These are phyloP conservation scores for Rhaphigaster nebulosa DNA, from an alignment of 2,888 invertebrate species.

Conservation along the genomic window DNA sequence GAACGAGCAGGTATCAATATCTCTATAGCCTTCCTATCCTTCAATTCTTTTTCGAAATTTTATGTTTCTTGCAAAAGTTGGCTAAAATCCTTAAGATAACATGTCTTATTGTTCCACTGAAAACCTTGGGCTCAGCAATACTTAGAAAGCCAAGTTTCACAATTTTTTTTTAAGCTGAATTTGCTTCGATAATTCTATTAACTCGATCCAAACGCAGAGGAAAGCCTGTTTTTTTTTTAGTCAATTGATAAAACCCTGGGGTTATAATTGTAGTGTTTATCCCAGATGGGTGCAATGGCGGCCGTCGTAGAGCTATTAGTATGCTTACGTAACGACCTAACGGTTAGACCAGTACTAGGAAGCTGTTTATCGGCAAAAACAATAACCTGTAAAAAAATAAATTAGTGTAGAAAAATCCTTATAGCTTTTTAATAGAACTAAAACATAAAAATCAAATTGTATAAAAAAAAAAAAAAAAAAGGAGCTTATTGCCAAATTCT, in stretches of 20 bases:
- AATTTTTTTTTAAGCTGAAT: neutral
- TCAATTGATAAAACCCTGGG: neutral
- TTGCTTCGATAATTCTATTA: neutral
- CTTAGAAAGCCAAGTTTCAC: neutral
- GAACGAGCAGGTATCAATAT: neutral
- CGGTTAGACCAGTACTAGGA: slow-evolving; percentile 16
- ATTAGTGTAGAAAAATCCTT: no score
- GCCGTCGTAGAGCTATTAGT: slow-evolving; percentile 15
- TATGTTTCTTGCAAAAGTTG: neutral
- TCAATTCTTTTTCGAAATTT: neutral
- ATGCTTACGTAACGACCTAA: slow-evolving; percentile 17
- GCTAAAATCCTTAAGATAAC: neutral
- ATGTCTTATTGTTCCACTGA: neutral
- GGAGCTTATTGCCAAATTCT: no score
- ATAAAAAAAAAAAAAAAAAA: no score
- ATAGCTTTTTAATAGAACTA: no score
- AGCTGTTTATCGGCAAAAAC: neutral
- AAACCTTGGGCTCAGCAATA: neutral
- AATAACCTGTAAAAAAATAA: neutral
- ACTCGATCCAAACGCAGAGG: neutral
- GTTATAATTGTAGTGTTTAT: slow-evolving; percentile 47
- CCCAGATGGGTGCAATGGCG: slow-evolving; percentile 18
- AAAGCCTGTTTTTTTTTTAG: neutral
- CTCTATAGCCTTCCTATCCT: neutral
- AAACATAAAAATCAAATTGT: no score